These are phyloP conservation scores for Aculops lycopersici DNA, from an alignment of 1,140 invertebrate genomes.

Conservation along the genomic window DNA sequence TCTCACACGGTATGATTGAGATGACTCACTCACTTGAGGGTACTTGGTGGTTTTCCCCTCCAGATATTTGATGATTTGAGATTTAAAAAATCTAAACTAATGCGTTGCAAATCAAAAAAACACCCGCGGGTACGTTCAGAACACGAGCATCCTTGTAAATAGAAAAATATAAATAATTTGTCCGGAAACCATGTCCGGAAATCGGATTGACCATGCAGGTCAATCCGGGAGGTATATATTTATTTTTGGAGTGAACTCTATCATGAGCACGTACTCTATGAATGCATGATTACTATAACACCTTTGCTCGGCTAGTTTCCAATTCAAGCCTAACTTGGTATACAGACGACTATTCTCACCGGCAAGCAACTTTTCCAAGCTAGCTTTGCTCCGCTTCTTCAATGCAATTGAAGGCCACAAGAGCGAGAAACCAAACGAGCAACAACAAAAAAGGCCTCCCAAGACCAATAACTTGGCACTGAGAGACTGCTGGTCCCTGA, in stretches of 20 bases:
- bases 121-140: too few species aligned
- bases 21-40: too few species aligned
- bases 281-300: conserved; percentile 8
- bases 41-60: too few species aligned
- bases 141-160: too few species aligned
- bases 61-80: too few species aligned
- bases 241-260: conserved; percentile 9
- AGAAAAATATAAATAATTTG: too few species aligned
- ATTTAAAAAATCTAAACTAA: too few species aligned
- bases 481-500: conserved; percentile 7
- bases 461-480: conserved; percentile 8
- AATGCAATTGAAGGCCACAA: conserved; percentile 9
- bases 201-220: too few species aligned
- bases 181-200: too few species aligned
- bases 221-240: conserved; percentile 9
- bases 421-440: conserved; percentile 8
- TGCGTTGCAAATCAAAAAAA: too few species aligned
- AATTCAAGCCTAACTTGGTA: conserved; percentile 9
- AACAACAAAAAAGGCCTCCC: conserved; percentile 10
- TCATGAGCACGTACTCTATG: conserved; percentile 9
- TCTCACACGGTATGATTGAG: too few species aligned
- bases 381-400: conserved; percentile 6
- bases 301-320: conserved; percentile 6
- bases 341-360: conserved; percentile 8
- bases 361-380: conserved; percentile 8